Conservation (phyloP, 2,888 invertebrate genomes). For the Quadroppia sp. region DNA sequence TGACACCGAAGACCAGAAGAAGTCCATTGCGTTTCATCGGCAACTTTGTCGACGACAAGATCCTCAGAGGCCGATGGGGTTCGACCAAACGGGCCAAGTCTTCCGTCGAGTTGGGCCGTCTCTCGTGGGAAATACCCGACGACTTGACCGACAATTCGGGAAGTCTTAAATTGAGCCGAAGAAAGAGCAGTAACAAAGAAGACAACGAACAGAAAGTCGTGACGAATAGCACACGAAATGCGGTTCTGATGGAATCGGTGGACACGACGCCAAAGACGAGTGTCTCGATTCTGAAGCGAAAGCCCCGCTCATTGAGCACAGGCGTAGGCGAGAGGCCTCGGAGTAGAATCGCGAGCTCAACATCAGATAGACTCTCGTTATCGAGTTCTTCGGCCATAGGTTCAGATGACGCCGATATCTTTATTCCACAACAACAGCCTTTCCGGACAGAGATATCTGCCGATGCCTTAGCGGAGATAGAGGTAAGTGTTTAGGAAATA, state of each 20-base stretch:
- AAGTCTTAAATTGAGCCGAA: conserved; percentile 15
- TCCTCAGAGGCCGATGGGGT: conserved; percentile 39
- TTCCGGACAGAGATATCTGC: conserved; percentile 45
- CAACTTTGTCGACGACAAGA: conserved; percentile 41
- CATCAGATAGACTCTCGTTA: conserved; percentile 19
- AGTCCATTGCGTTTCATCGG: conserved; percentile 42
- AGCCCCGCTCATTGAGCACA: conserved; percentile 30
- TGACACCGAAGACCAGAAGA: conserved; percentile 33
- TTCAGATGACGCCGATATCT: conserved; percentile 30
- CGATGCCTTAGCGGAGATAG: conserved; percentile 47
- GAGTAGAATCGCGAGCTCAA: background rate
- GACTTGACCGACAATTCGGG: conserved; percentile 9
- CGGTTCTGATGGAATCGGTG: background rate
- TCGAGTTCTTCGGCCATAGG: conserved; percentile 33
- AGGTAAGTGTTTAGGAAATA: conserved; percentile 39
- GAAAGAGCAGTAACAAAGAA: conserved; percentile 33
- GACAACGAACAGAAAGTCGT: background rate
- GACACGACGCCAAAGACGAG: background rate
- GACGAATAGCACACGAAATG: background rate
- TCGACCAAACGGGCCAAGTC: conserved; percentile 41
- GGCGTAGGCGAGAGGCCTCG: background rate
- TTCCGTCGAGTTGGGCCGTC: conserved; percentile 37
- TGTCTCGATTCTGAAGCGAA: conserved; percentile 1
- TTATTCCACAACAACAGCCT: conserved; percentile 28
- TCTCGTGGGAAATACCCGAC: conserved; percentile 31